Percentiles rank a stretch among this genome's conserved stretches.
phyloP scores from a whole-genome alignment of 2,797 vertebrate species.

The Bovichtus diacanthus region DNA sequence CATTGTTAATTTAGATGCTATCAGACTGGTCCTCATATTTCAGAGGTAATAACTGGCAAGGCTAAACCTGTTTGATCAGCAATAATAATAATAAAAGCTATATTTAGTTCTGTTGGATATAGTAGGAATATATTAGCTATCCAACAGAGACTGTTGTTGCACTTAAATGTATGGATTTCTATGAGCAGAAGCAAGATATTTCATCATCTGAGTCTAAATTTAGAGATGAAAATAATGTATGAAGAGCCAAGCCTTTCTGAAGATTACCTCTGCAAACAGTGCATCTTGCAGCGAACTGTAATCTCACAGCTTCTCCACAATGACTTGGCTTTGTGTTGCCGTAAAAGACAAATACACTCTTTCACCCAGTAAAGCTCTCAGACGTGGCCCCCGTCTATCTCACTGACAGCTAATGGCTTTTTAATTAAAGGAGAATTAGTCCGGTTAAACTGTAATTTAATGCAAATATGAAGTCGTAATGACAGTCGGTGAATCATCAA shows the following conservation, averaged over 20 bases:
- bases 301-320: conserved; percentile 39
- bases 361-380: conserved; percentile 82
- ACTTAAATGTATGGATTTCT: conserved; percentile 6
- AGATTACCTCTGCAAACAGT: conserved; percentile 37
- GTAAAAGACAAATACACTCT: conserved; percentile 72
- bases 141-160: background rate
- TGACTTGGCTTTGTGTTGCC: conserved; percentile 50
- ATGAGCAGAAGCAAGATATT: background rate
- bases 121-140: background rate
- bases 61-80: background rate
- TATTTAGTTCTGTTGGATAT: background rate
- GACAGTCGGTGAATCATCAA: conserved; percentile 93
- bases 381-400: conserved; percentile 87
- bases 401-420: conserved; percentile 92
- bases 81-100: background rate
- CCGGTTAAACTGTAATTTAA: conserved; percentile 97
- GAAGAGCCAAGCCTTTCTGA: conserved; percentile 5
- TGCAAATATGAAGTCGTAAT: conserved; percentile 97
- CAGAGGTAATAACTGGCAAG: too few relatives aligned
- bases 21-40: background rate
- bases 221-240: conserved; percentile 2
- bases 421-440: conserved; percentile 97
- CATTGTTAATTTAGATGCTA: background rate
- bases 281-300: conserved; percentile 27
- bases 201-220: conserved; percentile 14